Evolutionary conservation across 2,888 invertebrate genomes (phyloP).

Genomic region (Cephus pulcher): DNA sequence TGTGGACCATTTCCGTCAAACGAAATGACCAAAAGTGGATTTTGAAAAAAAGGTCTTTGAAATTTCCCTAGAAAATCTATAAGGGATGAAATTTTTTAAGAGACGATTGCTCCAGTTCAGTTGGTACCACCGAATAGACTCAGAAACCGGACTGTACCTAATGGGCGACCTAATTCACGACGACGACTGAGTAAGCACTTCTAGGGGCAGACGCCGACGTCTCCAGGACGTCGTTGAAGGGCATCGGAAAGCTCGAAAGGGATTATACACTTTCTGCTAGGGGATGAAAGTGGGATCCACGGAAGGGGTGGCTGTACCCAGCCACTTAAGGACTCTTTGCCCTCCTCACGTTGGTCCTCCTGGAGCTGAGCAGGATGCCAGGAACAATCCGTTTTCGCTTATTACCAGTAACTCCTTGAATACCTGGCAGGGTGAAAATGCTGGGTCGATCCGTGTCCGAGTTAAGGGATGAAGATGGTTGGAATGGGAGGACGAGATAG

Average conservation of each 20-base stretch:
- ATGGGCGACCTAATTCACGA: slow-evolving; percentile 36
- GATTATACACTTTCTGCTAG: neutral
- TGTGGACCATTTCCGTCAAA: neutral
- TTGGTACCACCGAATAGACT: neutral
- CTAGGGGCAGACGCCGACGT: slow-evolving; percentile 30
- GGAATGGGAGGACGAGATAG: neutral
- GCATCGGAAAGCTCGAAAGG: neutral
- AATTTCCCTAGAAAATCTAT: neutral
- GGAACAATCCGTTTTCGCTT: slow-evolving; percentile 33
- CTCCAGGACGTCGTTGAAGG: neutral
- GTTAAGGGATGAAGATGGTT: neutral
- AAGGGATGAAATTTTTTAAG: neutral
- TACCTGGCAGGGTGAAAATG: slow-evolving; percentile 4
- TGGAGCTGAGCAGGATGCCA: slow-evolving; percentile 14
- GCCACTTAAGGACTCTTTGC: slow-evolving; percentile 46
- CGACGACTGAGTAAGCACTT: slow-evolving; percentile 55
- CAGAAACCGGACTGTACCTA: slow-evolving; percentile 12
- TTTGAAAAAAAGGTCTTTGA: neutral
- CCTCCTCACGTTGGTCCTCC: slow-evolving; percentile 21
- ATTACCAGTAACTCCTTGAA: slow-evolving; percentile 25
- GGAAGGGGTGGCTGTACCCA: slow-evolving; percentile 30
- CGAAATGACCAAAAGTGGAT: neutral
- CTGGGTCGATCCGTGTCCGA: neutral
- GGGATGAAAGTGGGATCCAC: neutral
- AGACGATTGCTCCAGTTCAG: neutral